Evolutionary conservation across 2,888 invertebrate species (phyloP).

Genomic region (Epicampocera succincta): DNA sequence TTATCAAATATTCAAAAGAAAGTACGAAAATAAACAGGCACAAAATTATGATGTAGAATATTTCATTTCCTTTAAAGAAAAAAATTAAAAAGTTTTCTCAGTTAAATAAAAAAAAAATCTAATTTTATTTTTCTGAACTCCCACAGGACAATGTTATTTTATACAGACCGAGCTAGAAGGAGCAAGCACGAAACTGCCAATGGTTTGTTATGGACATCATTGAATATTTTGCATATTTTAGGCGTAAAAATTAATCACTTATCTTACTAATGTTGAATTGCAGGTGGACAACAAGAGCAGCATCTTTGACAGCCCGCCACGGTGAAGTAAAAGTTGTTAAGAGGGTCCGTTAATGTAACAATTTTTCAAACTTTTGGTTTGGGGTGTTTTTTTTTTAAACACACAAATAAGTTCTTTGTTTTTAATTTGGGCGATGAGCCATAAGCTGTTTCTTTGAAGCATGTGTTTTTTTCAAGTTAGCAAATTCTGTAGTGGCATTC

Average conservation of each 20-base stretch:
- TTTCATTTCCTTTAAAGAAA: slow-evolving; percentile 74
- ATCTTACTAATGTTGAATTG: slow-evolving; percentile 76
- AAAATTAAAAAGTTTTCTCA: slow-evolving; percentile 58
- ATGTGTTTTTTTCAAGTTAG: slow-evolving; percentile 51
- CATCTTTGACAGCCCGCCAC: not conserved
- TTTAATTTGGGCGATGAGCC: slow-evolving; percentile 80
- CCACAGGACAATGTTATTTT: slow-evolving; percentile 61
- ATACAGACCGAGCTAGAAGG: slow-evolving; percentile 49
- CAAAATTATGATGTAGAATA: slow-evolving; percentile 78
- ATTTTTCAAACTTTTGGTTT: slow-evolving; percentile 78
- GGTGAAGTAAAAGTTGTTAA: slow-evolving; percentile 76
- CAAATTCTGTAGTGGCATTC: slow-evolving; percentile 14
- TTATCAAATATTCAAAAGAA: slow-evolving; percentile 67
- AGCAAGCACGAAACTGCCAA: slow-evolving; percentile 34
- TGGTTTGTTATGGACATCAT: slow-evolving; percentile 74
- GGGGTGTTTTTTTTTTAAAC: slow-evolving; percentile 19
- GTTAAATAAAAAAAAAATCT: slow-evolving; percentile 56
- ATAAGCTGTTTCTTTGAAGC: slow-evolving; percentile 63
- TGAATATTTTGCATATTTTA: slow-evolving; percentile 80
- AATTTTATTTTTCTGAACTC: slow-evolving; percentile 43
- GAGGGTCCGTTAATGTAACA: slow-evolving; percentile 80
- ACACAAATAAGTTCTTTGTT: slow-evolving; percentile 71
- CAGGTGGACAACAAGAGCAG: slow-evolving; percentile 37
- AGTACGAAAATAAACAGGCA: slow-evolving; percentile 46
- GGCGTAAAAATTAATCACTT: slow-evolving; percentile 81